Evolutionary conservation across 2,888 invertebrate species (phyloP).

Genomic region (Dasypolia templi): DNA sequence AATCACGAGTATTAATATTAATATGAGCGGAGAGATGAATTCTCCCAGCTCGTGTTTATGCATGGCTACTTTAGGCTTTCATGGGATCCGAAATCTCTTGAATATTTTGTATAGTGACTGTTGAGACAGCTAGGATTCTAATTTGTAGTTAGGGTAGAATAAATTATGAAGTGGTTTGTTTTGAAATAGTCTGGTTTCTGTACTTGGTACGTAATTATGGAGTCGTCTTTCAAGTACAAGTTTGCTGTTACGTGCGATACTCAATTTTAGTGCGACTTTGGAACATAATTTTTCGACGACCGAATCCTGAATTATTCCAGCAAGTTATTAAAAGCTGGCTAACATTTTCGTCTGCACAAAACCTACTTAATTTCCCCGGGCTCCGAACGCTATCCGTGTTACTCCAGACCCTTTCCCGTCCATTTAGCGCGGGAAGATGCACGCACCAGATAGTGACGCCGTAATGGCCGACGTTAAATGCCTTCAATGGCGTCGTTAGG

Average conservation of each 20-base stretch:
- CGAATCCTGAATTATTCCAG: conserved; percentile 29
- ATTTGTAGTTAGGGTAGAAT: conserved; percentile 57
- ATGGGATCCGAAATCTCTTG: conserved; percentile 65
- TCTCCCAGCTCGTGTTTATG: conserved; percentile 71
- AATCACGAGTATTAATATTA: conserved; percentile 86
- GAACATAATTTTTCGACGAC: neutral
- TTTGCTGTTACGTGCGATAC: neutral
- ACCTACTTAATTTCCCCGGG: conserved; percentile 58
- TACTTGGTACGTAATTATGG: neutral
- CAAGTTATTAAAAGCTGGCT: conserved; percentile 35
- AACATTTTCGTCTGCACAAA: conserved; percentile 51
- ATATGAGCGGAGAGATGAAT: conserved; percentile 76
- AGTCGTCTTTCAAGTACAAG: neutral
- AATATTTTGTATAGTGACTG: conserved; percentile 63
- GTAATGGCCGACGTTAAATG: conserved; percentile 85
- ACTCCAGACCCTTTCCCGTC: conserved; percentile 77
- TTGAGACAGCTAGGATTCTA: conserved; percentile 60
- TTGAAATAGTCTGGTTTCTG: neutral
- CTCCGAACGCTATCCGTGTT: conserved; percentile 65
- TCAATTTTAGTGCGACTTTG: neutral
- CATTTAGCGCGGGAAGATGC: conserved; percentile 84
- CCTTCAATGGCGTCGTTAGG: conserved; percentile 88
- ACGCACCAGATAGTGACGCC: conserved; percentile 82
- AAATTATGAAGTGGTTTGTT: conserved; percentile 35
- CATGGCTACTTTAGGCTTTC: conserved; percentile 71